Conservation (phyloP, 2,797 vertebrate genomes). For the Pempheris klunzingeri region DNA sequence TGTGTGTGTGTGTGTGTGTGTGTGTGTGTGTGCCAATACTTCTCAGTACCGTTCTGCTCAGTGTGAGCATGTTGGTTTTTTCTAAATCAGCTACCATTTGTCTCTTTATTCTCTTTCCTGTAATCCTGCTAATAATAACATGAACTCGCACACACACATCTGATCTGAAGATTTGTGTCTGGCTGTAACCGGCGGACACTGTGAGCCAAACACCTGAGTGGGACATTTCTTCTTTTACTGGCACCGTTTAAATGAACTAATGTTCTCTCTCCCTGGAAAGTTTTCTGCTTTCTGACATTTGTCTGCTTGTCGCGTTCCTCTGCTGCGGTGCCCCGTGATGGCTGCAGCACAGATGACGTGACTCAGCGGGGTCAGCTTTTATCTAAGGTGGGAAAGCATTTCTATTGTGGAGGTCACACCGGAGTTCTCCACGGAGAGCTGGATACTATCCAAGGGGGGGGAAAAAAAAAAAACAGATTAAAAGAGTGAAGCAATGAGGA, state of each 20-base stretch:
- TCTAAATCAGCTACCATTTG: background rate
- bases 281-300: background rate
- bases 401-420: constrained; percentile 4
- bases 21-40: too few species aligned
- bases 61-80: background rate
- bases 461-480: background rate
- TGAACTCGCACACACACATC: too few species aligned
- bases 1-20: constrained; percentile 22
- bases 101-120: too few species aligned
- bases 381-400: constrained; percentile 10
- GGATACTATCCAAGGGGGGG: background rate
- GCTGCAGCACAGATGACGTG: constrained; percentile 31
- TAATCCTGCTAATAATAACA: background rate
- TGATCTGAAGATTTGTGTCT: too few species aligned
- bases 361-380: constrained; percentile 18
- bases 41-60: background rate
- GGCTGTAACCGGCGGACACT: too few species aligned
- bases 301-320: constrained; percentile 7
- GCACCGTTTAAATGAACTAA: too few species aligned
- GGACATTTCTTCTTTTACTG: too few species aligned
- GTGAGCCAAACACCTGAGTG: too few species aligned
- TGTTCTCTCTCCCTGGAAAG: background rate
- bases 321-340: background rate
- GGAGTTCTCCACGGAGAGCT: constrained; percentile 2
- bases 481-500: too few species aligned